phyloP scores from a whole-genome alignment of 2,888 invertebrate species.

The Trichopoda pennipes region DNA sequence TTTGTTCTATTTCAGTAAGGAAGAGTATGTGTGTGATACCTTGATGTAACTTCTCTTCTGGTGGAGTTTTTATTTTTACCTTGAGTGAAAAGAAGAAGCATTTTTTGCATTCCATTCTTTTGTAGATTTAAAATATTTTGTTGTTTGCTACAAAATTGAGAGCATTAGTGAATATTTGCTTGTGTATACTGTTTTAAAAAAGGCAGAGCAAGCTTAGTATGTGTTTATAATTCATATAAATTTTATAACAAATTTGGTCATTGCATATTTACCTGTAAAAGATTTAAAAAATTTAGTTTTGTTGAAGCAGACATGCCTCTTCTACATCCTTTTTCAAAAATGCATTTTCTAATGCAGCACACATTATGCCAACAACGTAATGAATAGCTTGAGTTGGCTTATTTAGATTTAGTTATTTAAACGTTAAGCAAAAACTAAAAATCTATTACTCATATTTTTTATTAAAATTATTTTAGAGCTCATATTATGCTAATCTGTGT shows the following conservation, averaged over 20 bases:
- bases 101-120: constrained; percentile 64
- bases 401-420: not conserved
- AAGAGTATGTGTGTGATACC: not conserved
- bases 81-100: constrained; percentile 56
- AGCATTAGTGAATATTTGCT: not conserved
- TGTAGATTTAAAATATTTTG: constrained; percentile 63
- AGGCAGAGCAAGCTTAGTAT: not conserved
- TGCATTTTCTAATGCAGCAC: not conserved
- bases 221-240: constrained; percentile 9
- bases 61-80: constrained; percentile 52
- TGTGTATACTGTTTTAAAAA: constrained; percentile 2
- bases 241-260: constrained; percentile 53
- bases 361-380: constrained; percentile 3
- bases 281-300: not conserved
- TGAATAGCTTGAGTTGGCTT: not conserved
- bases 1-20: not conserved
- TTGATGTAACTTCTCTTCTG: constrained; percentile 20
- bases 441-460: too few species aligned
- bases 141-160: constrained; percentile 31
- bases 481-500: too few species aligned
- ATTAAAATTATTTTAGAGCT: too few species aligned
- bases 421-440: too few species aligned
- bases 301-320: not conserved
- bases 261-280: constrained; percentile 58
- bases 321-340: not conserved